A percentile compares a stretch with the other conserved stretches of the same genome.
Conservation (phyloP, 2,888 invertebrate species). For the Aporophyla lueneburgensis region DNA sequence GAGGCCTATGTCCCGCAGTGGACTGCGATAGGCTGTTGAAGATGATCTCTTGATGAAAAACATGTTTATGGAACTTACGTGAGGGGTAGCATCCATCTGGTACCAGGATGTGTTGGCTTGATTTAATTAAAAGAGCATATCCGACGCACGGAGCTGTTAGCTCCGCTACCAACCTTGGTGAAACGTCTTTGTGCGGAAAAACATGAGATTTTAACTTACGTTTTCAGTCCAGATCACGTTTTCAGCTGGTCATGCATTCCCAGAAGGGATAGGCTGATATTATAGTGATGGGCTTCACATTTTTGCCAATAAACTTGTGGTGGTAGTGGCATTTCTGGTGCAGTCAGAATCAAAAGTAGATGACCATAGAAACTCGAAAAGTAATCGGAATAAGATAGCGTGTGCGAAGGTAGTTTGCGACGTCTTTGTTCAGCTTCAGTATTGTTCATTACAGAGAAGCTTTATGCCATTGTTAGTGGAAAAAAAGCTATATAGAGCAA, state of each 20-base stretch:
- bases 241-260: conserved; percentile 18
- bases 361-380: neutral
- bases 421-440: too few relatives aligned
- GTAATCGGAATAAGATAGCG: too few relatives aligned
- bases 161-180: neutral
- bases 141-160: neutral
- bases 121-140: neutral
- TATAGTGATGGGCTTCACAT: neutral
- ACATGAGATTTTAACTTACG: conserved; percentile 41
- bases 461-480: too few relatives aligned
- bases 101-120: conserved; percentile 27
- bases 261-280: neutral
- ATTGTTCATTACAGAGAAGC: too few relatives aligned
- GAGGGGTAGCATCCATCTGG: conserved; percentile 31
- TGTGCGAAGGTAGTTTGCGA: too few relatives aligned
- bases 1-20: conserved; percentile 63
- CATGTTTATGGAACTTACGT: conserved; percentile 55
- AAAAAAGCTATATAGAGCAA: too few relatives aligned
- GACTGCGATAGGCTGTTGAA: conserved; percentile 63
- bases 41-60: conserved; percentile 60
- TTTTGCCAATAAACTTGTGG: neutral
- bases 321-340: neutral
- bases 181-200: neutral
- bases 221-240: conserved; percentile 34
- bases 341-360: conserved; percentile 5